Evolutionary conservation across 2,797 vertebrate genomes (phyloP).

Genomic region (Harpagifer antarcticus): DNA sequence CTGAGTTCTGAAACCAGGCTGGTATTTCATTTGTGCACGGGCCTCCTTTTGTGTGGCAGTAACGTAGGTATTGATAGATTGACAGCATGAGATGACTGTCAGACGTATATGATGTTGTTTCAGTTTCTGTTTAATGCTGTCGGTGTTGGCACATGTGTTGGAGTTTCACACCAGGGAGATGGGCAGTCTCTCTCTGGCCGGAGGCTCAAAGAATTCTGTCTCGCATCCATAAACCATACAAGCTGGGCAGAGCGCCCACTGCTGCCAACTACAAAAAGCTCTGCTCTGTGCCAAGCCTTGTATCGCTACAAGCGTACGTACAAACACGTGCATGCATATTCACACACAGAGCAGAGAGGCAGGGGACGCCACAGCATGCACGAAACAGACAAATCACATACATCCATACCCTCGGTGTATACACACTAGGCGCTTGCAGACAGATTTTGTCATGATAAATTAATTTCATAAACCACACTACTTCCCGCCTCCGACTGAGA

Average conservation of each 20-base stretch:
- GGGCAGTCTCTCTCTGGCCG: conserved; percentile 57
- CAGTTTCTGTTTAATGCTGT: conserved; percentile 51
- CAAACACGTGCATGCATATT: conserved; percentile 21
- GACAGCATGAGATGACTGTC: conserved; percentile 58
- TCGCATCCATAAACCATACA: conserved; percentile 66
- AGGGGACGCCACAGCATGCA: conserved; percentile 25
- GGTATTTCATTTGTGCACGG: conserved; percentile 46
- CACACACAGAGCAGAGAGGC: conserved; percentile 35
- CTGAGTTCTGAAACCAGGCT: conserved; percentile 44
- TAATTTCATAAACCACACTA: conserved; percentile 43
- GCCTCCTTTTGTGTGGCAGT: conserved; percentile 44
- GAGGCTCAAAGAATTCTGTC: conserved; percentile 65
- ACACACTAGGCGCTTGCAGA: conserved; percentile 17
- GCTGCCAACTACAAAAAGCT: conserved; percentile 67
- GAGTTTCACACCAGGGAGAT: conserved; percentile 66
- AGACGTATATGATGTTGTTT: conserved; percentile 48
- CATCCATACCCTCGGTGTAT: background rate
- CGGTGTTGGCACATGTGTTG: conserved; percentile 53
- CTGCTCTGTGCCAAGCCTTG: conserved; percentile 66
- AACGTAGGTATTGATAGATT: conserved; percentile 58
- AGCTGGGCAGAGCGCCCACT: conserved; percentile 64
- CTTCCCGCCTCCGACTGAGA: conserved; percentile 44
- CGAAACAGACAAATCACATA: conserved; percentile 15
- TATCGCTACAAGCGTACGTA: conserved; percentile 54
- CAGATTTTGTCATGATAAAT: conserved; percentile 59